Percentiles rank a stretch among this genome's conserved stretches.
Evolutionary conservation across 1,140 invertebrate genomes (phyloP).

Genomic region (Apis mellifera): DNA sequence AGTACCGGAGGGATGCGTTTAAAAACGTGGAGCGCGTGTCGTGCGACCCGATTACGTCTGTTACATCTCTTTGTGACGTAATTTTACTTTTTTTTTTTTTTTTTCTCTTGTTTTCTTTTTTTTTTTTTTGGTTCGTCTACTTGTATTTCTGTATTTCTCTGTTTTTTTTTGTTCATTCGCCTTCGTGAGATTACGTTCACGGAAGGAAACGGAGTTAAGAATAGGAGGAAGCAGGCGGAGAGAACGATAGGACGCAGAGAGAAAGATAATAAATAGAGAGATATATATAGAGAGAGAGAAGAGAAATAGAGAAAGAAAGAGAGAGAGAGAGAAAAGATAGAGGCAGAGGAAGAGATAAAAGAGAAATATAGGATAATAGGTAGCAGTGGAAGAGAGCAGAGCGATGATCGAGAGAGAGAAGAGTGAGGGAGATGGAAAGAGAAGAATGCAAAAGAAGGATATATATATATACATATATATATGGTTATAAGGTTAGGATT

Average conservation of each 20-base stretch:
- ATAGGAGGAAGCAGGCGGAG: conserved; percentile 49
- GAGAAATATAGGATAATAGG: neutral
- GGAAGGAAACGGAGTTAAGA: conserved; percentile 40
- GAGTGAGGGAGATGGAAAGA: neutral
- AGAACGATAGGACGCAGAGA: conserved; percentile 52
- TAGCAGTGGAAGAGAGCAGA: conserved; percentile 21
- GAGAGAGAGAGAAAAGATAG: neutral
- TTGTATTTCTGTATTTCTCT: conserved; percentile 44
- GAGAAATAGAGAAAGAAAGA: conserved; percentile 11
- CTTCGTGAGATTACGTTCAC: conserved; percentile 49
- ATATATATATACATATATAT: too few species aligned
- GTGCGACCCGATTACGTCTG: conserved; percentile 28
- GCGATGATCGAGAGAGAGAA: conserved; percentile 10
- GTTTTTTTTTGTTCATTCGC: conserved; percentile 45
- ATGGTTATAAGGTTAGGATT: neutral
- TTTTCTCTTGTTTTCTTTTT: conserved; percentile 3
- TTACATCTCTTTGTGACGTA: neutral
- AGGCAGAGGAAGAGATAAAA: conserved; percentile 11
- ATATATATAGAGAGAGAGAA: neutral
- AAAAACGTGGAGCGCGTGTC: conserved; percentile 45
- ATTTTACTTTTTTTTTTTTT: too few species aligned
- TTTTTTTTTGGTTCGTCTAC: conserved; percentile 23
- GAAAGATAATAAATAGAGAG: conserved; percentile 21
- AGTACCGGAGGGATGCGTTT: conserved; percentile 25
- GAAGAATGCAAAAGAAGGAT: neutral